Evolutionary conservation across 2,888 invertebrate genomes (phyloP).

Genomic region (Apoda limacodes): DNA sequence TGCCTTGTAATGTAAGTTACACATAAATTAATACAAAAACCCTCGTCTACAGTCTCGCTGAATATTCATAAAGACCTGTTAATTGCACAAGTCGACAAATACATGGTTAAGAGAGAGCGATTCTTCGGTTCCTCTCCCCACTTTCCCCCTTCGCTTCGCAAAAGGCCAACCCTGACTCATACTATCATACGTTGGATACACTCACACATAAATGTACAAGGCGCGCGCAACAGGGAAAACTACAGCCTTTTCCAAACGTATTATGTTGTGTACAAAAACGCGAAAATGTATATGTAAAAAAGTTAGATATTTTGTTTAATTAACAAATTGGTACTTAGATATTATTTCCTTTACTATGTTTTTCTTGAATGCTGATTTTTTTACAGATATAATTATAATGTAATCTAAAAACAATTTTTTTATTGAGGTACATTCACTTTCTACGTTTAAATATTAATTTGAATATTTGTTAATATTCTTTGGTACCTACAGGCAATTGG

Average conservation of each 20-base stretch:
- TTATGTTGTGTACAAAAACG: conserved; percentile 65
- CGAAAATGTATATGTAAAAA: conserved; percentile 34
- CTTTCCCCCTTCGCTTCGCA: conserved; percentile 32
- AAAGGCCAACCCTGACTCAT: conserved; percentile 52
- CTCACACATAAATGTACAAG: conserved; percentile 34
- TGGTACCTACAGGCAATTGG: no score
- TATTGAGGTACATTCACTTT: no score
- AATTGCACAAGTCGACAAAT: conserved; percentile 68
- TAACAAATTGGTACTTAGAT: no score
- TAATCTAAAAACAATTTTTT: no score
- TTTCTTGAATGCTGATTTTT: no score
- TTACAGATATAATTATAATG: no score
- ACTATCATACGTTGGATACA: conserved; percentile 20
- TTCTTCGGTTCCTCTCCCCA: conserved; percentile 43
- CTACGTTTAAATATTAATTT: no score
- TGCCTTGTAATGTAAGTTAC: conserved; percentile 39
- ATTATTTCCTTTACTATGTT: no score
- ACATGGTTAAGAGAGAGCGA: conserved; percentile 48
- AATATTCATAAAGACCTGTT: conserved; percentile 69
- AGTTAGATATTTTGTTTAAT: no score
- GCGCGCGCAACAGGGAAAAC: conserved; percentile 68
- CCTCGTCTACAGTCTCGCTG: conserved; percentile 48
- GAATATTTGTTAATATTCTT: no score
- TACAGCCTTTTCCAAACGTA: conserved; percentile 64
- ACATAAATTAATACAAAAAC: conserved; percentile 62